Conservation (phyloP, 2,888 invertebrate species). For the Matsumyia berberina region DNA sequence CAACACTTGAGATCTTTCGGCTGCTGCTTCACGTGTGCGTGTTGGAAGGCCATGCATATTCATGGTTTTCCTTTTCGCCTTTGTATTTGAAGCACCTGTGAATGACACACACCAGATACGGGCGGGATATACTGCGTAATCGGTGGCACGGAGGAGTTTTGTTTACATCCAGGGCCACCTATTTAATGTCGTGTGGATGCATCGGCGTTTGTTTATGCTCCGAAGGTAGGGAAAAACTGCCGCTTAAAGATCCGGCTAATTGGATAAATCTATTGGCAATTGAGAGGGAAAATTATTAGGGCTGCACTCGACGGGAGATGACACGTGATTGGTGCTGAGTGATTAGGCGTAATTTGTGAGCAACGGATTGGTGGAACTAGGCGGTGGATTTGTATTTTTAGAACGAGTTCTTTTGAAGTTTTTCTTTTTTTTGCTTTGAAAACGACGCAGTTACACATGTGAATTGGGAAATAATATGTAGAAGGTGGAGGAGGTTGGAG, state of each 20-base stretch:
- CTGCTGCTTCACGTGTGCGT: conserved; percentile 47
- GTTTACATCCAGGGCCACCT: conserved; percentile 55
- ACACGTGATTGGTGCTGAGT: conserved; percentile 70
- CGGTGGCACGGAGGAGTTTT: conserved; percentile 33
- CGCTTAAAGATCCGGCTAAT: conserved; percentile 62
- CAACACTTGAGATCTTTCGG: conserved; percentile 63
- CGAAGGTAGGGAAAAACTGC: conserved; percentile 39
- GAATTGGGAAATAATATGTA: conserved; percentile 18
- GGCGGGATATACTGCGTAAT: conserved; percentile 40
- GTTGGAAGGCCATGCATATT: conserved; percentile 50
- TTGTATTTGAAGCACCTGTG: conserved; percentile 76
- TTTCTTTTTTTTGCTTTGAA: conserved; percentile 6
- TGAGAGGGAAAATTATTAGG: conserved; percentile 61
- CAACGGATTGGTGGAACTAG: conserved; percentile 34
- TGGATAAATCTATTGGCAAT: conserved; percentile 67
- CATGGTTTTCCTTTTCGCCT: conserved; percentile 26
- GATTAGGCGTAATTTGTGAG: conserved; percentile 59
- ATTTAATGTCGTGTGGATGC: conserved; percentile 68
- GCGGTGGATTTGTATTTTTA: conserved; percentile 49
- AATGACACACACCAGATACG: conserved; percentile 74
- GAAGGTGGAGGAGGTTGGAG: neutral
- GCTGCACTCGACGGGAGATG: conserved; percentile 65
- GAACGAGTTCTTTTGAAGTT: conserved; percentile 61
- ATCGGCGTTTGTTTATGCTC: conserved; percentile 52
- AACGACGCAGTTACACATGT: conserved; percentile 25